Evolutionary conservation across 2,113 vertebrate species (phyloP).

Genomic region (Saccopteryx leptura): DNA sequence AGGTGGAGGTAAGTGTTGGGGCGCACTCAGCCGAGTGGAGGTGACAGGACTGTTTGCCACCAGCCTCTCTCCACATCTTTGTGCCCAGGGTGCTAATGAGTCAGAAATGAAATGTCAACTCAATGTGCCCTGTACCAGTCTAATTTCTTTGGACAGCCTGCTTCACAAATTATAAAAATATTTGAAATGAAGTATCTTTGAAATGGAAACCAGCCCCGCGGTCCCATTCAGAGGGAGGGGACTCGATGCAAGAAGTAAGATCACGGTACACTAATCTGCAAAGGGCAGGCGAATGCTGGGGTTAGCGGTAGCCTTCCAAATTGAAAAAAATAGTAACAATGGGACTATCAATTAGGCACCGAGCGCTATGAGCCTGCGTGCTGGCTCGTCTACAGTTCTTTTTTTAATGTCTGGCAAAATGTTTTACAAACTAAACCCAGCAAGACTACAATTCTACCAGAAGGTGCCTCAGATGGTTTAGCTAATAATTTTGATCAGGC

Average conservation of each 20-base stretch:
- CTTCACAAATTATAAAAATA: constrained; percentile 59
- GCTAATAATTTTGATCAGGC: constrained; percentile 90
- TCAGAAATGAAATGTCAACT: not conserved
- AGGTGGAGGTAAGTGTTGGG: rapidly evolving
- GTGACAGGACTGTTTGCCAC: not conserved
- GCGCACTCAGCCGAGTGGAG: rapidly evolving
- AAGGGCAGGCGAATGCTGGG: not conserved
- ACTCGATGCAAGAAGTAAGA: not conserved
- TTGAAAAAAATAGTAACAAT: constrained; percentile 74
- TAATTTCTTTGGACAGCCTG: constrained; percentile 76
- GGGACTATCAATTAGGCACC: constrained; percentile 80
- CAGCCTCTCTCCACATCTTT: not conserved
- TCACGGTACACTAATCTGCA: not conserved
- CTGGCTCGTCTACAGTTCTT: constrained; percentile 85
- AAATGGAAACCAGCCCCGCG: constrained; percentile 37
- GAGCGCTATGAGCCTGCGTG: constrained; percentile 75
- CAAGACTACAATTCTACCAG: constrained; percentile 90
- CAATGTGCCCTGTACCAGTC: not conserved
- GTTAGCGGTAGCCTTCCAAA: constrained; percentile 66
- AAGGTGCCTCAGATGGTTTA: constrained; percentile 91
- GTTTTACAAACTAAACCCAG: constrained; percentile 89
- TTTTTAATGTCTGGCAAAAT: constrained; percentile 87
- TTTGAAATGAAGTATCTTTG: constrained; percentile 64
- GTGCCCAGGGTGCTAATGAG: not conserved
- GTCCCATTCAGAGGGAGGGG: not conserved